Percentiles rank a stretch among this genome's conserved stretches.
Conservation (phyloP, 2,797 vertebrate genomes). For the Falco novaeseelandiae region DNA sequence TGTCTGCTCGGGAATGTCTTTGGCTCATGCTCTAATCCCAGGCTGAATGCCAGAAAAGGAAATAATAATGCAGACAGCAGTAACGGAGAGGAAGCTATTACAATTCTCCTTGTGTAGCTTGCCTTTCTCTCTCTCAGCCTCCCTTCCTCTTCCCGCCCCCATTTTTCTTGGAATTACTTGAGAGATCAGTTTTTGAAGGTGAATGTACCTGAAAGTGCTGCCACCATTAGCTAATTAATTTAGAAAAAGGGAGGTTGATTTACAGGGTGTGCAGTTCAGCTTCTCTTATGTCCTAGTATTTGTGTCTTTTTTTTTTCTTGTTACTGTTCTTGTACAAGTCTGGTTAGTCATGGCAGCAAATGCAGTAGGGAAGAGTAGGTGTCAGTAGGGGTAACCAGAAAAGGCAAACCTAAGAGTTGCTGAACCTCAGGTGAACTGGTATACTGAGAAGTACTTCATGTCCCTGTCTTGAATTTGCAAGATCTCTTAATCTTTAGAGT, state of each 20-base stretch:
- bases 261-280: background rate
- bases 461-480: background rate
- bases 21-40: background rate
- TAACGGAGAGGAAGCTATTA: conserved; percentile 31
- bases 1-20: background rate
- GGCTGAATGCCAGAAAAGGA: background rate
- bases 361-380: background rate
- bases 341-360: background rate
- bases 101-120: conserved; percentile 20
- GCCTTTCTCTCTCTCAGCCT: background rate
- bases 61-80: background rate
- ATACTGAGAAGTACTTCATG: background rate
- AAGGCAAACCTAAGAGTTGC: background rate
- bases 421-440: background rate
- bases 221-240: conserved; percentile 64
- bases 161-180: conserved; percentile 43
- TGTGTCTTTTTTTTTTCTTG: background rate
- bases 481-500: background rate
- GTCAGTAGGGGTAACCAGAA: background rate
- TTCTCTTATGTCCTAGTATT: background rate
- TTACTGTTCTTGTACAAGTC: background rate
- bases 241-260: background rate
- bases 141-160: background rate
- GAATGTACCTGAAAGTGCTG: conserved; percentile 16
- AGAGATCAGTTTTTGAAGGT: conserved; percentile 52